Conservation (phyloP, 2,113 vertebrate species). For the Rhinoderma darwinii region DNA sequence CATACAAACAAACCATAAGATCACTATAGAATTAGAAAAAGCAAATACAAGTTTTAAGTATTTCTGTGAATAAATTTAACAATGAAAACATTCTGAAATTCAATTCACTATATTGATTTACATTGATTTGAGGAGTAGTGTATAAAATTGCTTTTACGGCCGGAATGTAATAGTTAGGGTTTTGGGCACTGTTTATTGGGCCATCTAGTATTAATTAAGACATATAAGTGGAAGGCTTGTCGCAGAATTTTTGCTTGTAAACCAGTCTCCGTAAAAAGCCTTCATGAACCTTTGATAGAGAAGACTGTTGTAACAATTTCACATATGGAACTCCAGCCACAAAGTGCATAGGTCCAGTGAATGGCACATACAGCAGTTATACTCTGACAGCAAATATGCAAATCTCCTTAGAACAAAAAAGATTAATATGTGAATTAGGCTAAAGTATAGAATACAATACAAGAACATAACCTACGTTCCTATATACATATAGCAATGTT, state of each 20-base stretch:
- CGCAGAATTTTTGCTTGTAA: slow-evolving; percentile 13
- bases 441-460: not conserved
- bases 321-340: not conserved
- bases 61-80: not conserved
- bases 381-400: not conserved
- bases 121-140: not conserved
- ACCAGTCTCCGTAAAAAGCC: not conserved
- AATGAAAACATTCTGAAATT: not conserved
- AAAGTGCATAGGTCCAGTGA: not conserved
- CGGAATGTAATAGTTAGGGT: not conserved
- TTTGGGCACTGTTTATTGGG: not conserved
- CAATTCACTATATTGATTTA: not conserved
- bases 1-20: not conserved
- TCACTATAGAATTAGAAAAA: not conserved
- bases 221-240: not conserved
- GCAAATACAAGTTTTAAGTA: not conserved
- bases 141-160: not conserved
- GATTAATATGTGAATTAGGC: not conserved
- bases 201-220: slow-evolving; percentile 31
- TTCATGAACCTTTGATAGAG: not conserved
- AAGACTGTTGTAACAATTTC: not conserved
- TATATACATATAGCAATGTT: not conserved
- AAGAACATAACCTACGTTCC: not conserved
- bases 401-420: not conserved
- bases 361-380: not conserved